A percentile compares a stretch with the other conserved stretches of the same genome.
These are phyloP conservation scores for Amblyjoppa fuscipennis DNA, from an alignment of 2,888 invertebrate genomes.

Conservation along the genomic window DNA sequence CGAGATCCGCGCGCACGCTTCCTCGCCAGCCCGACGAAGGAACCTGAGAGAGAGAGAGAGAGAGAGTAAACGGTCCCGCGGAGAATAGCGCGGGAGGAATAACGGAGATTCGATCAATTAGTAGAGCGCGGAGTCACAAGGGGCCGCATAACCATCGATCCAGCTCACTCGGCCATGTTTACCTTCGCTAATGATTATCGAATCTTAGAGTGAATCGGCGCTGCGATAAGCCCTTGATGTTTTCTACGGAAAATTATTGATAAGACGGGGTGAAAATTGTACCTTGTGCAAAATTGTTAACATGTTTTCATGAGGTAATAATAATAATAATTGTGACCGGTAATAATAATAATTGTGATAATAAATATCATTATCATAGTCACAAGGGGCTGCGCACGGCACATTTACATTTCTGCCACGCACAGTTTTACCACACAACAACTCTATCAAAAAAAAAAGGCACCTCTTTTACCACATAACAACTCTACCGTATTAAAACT, in stretches of 20 bases:
- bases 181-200: constrained; percentile 46
- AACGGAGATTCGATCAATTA: constrained; percentile 59
- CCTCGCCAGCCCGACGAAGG: constrained; percentile 54
- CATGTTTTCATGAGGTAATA: background rate
- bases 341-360: too few relatives aligned
- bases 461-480: too few relatives aligned
- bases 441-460: too few relatives aligned
- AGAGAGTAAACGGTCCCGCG: constrained; percentile 29
- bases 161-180: constrained; percentile 20
- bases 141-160: constrained; percentile 20
- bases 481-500: too few relatives aligned
- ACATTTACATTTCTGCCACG: too few relatives aligned
- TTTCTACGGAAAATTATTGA: background rate
- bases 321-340: background rate
- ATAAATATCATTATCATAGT: too few relatives aligned
- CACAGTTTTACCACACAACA: too few relatives aligned
- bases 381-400: too few relatives aligned
- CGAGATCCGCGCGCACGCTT: constrained; percentile 60
- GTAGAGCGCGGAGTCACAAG: constrained; percentile 27
- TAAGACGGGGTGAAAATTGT: background rate
- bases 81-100: constrained; percentile 50
- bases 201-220: constrained; percentile 26
- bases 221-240: background rate
- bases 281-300: background rate
- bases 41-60: background rate